Base-by-base conservation (phyloP, 2,797 vertebrate species). In the Huso huso region DNA sequence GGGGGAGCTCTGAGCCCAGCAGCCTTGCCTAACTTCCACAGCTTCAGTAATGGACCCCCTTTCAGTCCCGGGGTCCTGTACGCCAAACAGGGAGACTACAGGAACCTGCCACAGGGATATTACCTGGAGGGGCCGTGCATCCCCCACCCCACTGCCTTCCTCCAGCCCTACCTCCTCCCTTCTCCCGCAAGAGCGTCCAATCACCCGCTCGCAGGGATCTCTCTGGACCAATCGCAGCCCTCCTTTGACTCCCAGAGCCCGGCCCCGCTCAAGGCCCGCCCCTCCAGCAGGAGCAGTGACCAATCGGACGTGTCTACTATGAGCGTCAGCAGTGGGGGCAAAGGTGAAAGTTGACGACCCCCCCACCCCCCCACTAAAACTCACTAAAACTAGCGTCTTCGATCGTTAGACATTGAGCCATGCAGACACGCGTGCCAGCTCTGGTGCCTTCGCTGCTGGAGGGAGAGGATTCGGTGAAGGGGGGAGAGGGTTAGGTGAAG, bases 211-310 rank as follows among this genome's bases (percentile, higher is more conserved):
- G 8, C 52, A 55, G 9, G 12, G 12, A 55, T 55, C 12, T n/a
- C 52, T 55, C 49, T 7, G 15, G 70, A 49, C 59, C 76, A 78
- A 61, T 75, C 70, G 18, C 63, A 64, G 70, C 73, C 4, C 15
- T 9, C 15, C 61, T 23, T 9, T 55, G 8, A 9, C 52, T 55
- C 15, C 8, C 61, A 48, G 12, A 12, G 8, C 13, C 59, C 18
- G 12, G 37, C 15, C 4, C 2, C 13, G 5, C 15, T n/a, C 8
- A 9, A 55, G 18, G 15, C 10, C 3, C 10, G 64, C 7, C 64
- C 70, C 4, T 73, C 77, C 72, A 79, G 77, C 75, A 76, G 72
- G 65, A 77, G 77, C 70, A 76, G 73, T 50, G 69, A 79, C 69
- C 71, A 75, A 11, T 75, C 66, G 10, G 74, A 77, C 73, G 70